These are phyloP conservation scores for Eurystomus gularis DNA, from an alignment of 2,113 vertebrate species.

Conservation along the genomic window DNA sequence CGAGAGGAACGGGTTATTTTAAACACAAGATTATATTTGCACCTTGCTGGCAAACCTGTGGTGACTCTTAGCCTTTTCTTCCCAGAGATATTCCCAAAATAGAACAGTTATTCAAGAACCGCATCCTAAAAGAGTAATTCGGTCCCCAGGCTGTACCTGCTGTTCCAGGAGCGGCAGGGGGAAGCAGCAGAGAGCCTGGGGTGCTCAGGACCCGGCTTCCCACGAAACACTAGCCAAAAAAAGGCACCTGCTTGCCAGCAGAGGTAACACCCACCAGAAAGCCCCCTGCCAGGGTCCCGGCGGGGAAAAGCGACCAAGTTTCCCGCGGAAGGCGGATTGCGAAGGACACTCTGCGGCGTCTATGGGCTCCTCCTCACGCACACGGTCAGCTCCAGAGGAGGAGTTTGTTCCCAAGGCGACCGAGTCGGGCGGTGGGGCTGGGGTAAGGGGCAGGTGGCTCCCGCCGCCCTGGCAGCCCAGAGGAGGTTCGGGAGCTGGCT, in stretches of 20 bases:
- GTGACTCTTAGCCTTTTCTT: background rate
- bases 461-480: background rate
- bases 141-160: too few relatives aligned
- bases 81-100: background rate
- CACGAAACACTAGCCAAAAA: background rate
- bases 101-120: background rate
- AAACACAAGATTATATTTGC: background rate
- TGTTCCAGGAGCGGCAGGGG: background rate
- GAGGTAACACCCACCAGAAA: rapidly evolving
- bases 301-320: background rate
- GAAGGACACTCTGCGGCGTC: background rate
- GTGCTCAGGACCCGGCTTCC: background rate
- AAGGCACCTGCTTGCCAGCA: background rate
- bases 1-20: background rate
- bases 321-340: background rate
- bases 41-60: background rate
- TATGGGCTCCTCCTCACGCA: background rate
- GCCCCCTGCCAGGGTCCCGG: background rate
- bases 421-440: background rate
- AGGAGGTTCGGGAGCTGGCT: background rate
- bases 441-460: background rate
- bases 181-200: background rate
- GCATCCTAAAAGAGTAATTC: background rate
- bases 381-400: background rate
- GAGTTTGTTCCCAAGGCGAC: constrained; percentile 26